A percentile compares a stretch with the other conserved stretches of the same genome.
Evolutionary conservation across 2,888 invertebrate species (phyloP).

Genomic region (Rhopalosiphum nymphaeae): DNA sequence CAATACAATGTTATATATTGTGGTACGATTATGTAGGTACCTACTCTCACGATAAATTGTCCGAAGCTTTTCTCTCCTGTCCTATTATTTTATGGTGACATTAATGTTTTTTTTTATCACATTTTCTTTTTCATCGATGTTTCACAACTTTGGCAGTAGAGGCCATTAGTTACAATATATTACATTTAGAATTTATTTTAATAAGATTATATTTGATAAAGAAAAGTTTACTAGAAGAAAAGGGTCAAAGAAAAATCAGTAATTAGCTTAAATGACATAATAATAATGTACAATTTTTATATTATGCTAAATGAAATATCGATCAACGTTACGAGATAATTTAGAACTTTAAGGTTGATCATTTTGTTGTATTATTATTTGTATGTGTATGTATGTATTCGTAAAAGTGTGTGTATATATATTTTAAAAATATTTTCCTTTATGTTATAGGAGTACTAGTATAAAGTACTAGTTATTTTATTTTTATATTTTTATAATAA

Average conservation of each 20-base stretch:
- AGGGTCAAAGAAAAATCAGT: neutral
- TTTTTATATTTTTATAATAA: neutral
- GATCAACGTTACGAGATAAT: neutral
- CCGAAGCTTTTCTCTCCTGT: neutral
- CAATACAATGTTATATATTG: neutral
- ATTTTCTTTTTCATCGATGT: neutral
- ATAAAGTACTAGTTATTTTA: neutral
- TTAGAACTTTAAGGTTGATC: neutral
- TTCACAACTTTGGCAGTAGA: neutral
- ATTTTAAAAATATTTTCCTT: neutral
- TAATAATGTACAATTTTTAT: neutral
- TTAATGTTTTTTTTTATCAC: neutral
- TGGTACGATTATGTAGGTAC: neutral
- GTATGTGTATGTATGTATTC: neutral
- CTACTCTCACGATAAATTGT: neutral
- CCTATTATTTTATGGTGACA: neutral
- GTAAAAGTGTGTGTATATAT: neutral
- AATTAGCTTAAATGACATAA: neutral
- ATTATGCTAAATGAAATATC: neutral
- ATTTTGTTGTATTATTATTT: neutral
- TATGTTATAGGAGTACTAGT: too few relatives aligned
- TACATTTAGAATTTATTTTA: neutral
- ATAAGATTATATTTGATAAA: neutral
- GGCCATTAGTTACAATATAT: neutral
- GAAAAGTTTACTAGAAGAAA: neutral